Evolutionary conservation across 2,888 invertebrate genomes (phyloP), one percentile per base, ranked within the genome.

Genomic region (Drosophila neonasuta): DNA sequence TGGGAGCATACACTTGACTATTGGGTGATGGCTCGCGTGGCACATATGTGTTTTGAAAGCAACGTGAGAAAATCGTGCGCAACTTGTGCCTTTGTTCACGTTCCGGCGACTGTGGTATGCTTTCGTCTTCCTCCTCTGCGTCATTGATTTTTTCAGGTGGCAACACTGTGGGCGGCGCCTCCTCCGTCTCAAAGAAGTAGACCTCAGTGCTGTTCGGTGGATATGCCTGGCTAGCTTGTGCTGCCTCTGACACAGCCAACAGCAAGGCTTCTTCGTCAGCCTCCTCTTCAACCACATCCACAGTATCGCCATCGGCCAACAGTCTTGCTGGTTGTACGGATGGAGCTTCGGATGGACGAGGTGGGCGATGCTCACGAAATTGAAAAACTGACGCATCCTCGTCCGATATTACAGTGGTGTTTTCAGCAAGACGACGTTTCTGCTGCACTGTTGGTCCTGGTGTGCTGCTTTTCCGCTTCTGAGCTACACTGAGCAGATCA

Each of bases 11-110:
- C 44, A 95, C 91, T 50, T 91, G 91, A 77, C 93, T 92, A 72
- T 92, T 92, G 41, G 94, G 92, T 66, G 93, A 92, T 0, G 90
- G 88, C 49, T 89, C 88, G 74, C 92, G 91, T 8, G 93, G 93
- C 79, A 94, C 92, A 84, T 93, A 94, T n/a, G 95, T 95, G 46
- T 92, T 91, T 89, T 95, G 94, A 90, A 95, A 95, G 88, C 95
- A 95, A 66, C 95, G 92, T 68, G 93, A 93, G 84, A 96, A 96
- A 58, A 95, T 93, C 1, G 93, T 91, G 85, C 93, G 84, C 50
- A 89, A 90, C 90, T 76, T 91, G 76, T 85, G 90, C 3, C 24
- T 17, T 9, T 74, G 58, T 90, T 70, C 89, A 83, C 59, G 86
- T 59, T 72, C 75, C 0, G 91, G 91, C 3, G 91, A 92, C 57